Conservation (phyloP, 2,888 invertebrate species). For the Serrognathus titanus region DNA sequence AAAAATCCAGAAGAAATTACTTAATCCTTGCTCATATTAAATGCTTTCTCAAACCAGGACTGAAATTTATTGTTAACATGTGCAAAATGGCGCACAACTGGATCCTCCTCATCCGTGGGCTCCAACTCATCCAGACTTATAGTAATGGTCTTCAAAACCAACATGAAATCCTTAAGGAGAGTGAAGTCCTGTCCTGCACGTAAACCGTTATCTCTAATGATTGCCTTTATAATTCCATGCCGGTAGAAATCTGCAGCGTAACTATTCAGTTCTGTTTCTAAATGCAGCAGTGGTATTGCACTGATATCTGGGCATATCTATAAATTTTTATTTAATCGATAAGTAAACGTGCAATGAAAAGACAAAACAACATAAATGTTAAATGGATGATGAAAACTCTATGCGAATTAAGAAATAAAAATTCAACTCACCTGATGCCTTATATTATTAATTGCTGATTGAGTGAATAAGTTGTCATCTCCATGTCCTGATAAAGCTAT, state of each 20-base stretch:
- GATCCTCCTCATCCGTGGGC: slow-evolving; percentile 12
- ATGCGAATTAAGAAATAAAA: neutral
- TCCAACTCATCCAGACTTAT: slow-evolving; percentile 21
- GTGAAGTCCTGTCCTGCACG: slow-evolving; percentile 18
- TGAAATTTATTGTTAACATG: slow-evolving; percentile 3
- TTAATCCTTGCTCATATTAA: neutral
- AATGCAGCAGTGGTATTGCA: slow-evolving; percentile 18
- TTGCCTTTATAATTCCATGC: slow-evolving; percentile 18
- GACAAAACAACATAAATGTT: too few species aligned
- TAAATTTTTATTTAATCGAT: slow-evolving; percentile 3
- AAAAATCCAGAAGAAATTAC: too few species aligned
- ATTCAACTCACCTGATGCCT: slow-evolving; percentile 7
- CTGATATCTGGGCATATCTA: slow-evolving; percentile 21
- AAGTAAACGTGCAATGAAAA: neutral
- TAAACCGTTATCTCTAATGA: slow-evolving; percentile 19
- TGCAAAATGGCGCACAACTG: slow-evolving; percentile 11
- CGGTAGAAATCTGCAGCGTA: slow-evolving; percentile 22
- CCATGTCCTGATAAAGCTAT: slow-evolving; percentile 20
- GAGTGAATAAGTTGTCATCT: slow-evolving; percentile 12
- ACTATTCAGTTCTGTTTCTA: slow-evolving; percentile 13
- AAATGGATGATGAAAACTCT: too few species aligned
- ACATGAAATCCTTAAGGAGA: slow-evolving; percentile 17
- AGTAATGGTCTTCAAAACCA: slow-evolving; percentile 18
- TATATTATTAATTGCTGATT: slow-evolving; percentile 13
- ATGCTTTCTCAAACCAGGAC: neutral